Evolutionary conservation across 2,113 vertebrate species (phyloP).

Genomic region (Podarcis muralis): DNA sequence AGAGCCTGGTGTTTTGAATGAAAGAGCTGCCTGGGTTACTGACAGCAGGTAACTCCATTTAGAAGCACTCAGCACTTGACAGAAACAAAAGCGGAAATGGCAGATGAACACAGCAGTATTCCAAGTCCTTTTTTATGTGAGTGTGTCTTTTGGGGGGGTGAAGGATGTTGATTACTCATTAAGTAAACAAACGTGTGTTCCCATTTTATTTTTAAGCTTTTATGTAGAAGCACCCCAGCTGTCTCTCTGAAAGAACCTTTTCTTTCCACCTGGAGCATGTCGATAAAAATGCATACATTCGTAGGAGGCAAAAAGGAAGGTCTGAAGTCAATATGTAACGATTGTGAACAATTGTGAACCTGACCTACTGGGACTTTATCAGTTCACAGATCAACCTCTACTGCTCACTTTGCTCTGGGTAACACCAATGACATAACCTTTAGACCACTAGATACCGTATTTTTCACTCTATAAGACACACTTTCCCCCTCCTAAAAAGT

Average conservation of each 20-base stretch:
- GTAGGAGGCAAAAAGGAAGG: neutral
- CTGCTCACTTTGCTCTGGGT: neutral
- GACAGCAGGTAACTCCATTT: neutral
- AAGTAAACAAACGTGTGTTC: slow-evolving; percentile 1
- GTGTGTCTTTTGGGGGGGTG: neutral
- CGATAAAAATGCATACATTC: neutral
- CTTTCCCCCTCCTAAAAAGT: too few species aligned
- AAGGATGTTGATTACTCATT: neutral
- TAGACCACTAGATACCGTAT: too few species aligned
- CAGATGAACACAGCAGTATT: neutral
- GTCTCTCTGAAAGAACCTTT: neutral
- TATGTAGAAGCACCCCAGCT: neutral
- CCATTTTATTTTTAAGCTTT: neutral
- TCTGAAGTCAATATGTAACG: neutral
- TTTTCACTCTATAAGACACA: too few species aligned
- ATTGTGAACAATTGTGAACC: neutral
- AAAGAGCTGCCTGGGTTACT: neutral
- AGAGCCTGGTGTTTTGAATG: too few species aligned
- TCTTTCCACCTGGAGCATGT: neutral
- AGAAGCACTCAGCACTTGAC: neutral
- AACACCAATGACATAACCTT: too few species aligned
- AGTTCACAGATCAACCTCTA: neutral
- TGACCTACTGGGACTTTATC: neutral
- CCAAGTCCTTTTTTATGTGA: neutral
- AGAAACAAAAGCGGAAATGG: neutral